A percentile compares a stretch with the other conserved stretches of the same genome.
phyloP scores from a whole-genome alignment of 2,113 vertebrate genomes.

The Neogobius melanostomus region DNA sequence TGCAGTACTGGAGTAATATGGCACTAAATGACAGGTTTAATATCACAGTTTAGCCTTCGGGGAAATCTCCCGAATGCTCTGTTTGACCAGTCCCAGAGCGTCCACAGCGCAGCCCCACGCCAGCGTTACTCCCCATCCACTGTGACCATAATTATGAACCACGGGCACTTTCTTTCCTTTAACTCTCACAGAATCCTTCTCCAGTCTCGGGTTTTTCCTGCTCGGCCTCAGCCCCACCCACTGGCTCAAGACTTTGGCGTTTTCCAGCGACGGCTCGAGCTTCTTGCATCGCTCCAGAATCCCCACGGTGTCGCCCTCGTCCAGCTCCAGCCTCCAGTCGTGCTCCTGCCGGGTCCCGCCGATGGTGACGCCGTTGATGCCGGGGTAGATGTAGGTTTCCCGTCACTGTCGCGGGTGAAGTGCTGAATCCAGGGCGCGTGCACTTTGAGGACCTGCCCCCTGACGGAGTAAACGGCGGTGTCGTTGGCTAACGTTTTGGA shows the following conservation, averaged over 20 bases:
- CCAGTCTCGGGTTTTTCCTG: conserved; percentile 76
- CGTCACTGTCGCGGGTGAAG: conserved; percentile 84
- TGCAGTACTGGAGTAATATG: too few species aligned
- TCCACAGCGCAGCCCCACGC: conserved; percentile 87
- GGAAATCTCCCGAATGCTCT: conserved; percentile 65
- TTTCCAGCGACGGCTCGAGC: conserved; percentile 83
- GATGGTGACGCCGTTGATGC: conserved; percentile 75
- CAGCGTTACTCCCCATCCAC: conserved; percentile 81
- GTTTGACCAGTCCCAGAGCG: conserved; percentile 76
- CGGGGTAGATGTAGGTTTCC: conserved; percentile 88
- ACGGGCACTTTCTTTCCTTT: conserved; percentile 67
- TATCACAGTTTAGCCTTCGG: conserved; percentile 66
- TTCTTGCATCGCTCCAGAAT: conserved; percentile 82
- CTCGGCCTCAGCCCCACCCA: conserved; percentile 87
- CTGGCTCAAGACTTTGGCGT: conserved; percentile 63
- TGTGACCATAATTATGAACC: conserved; percentile 93
- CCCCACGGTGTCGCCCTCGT: conserved; percentile 64
- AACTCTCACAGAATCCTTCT: conserved; percentile 75
- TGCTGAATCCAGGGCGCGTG: conserved; percentile 90
- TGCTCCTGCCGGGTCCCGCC: conserved; percentile 85
- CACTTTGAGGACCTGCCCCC: conserved; percentile 87
- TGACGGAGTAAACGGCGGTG: conserved; percentile 70
- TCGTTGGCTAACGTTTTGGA: conserved; percentile 80
- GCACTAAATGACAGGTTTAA: too few species aligned
- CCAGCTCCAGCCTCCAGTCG: conserved; percentile 78